These are phyloP conservation scores for Nyctibius grandis DNA, from an alignment of 2,797 vertebrate genomes.

Conservation along the genomic window DNA sequence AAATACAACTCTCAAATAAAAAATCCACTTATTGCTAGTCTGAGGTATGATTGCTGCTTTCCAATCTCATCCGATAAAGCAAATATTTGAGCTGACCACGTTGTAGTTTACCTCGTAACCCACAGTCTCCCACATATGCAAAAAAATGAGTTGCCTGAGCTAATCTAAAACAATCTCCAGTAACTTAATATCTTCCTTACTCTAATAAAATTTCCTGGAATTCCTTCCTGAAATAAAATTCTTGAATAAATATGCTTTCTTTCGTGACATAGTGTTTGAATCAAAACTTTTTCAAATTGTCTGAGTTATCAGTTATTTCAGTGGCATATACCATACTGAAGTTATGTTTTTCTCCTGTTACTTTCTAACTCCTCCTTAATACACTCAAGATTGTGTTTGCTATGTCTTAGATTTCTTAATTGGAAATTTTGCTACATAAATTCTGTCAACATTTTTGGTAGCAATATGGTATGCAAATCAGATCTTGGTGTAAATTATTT, in stretches of 20 bases:
- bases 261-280: not conserved
- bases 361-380: not conserved
- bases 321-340: not conserved
- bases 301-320: not conserved
- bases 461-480: not conserved
- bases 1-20: not conserved
- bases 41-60: not conserved
- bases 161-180: not conserved
- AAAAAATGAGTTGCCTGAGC: not conserved
- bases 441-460: not conserved
- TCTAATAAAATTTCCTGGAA: not conserved
- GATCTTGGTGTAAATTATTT: not conserved
- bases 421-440: not conserved
- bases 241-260: not conserved
- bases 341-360: not conserved
- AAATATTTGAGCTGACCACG: not conserved
- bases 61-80: not conserved
- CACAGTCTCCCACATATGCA: not conserved
- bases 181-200: not conserved
- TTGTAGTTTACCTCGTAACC: not conserved
- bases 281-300: not conserved
- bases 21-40: not conserved
- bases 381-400: not conserved
- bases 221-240: not conserved
- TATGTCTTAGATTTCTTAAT: not conserved